Conservation (phyloP, 2,113 vertebrate species). For the Tricholaema leucomelas region DNA sequence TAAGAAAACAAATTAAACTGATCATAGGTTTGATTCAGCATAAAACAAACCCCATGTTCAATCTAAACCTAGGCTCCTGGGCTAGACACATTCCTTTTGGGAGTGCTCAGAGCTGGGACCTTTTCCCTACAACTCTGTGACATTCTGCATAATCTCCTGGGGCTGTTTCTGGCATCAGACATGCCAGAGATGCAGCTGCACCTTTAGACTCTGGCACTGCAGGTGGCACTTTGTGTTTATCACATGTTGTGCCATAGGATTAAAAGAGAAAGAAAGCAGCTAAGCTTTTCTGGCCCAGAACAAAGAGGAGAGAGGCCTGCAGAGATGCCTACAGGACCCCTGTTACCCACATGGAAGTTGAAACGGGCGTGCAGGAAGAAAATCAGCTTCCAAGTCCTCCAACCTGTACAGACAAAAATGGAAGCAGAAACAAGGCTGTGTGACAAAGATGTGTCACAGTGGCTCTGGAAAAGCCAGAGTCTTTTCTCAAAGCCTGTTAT, state of each 20-base stretch:
- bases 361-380: neutral
- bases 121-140: neutral
- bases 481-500: neutral
- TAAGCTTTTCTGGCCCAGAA: neutral
- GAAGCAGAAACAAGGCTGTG: neutral
- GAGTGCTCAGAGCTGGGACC: neutral
- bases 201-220: neutral
- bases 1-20: neutral
- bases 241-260: neutral
- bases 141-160: neutral
- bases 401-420: neutral
- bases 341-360: neutral
- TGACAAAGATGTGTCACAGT: neutral
- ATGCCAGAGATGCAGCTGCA: neutral
- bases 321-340: neutral
- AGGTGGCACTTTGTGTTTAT: neutral
- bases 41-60: neutral
- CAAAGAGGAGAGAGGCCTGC: accelerated
- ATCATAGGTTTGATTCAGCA: neutral
- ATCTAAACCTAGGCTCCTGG: neutral
- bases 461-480: neutral
- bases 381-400: neutral
- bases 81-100: neutral
- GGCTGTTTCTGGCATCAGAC: neutral
- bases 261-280: neutral